phyloP scores from a whole-genome alignment of 2,797 vertebrate species.

The Tamandua tetradactyla region DNA sequence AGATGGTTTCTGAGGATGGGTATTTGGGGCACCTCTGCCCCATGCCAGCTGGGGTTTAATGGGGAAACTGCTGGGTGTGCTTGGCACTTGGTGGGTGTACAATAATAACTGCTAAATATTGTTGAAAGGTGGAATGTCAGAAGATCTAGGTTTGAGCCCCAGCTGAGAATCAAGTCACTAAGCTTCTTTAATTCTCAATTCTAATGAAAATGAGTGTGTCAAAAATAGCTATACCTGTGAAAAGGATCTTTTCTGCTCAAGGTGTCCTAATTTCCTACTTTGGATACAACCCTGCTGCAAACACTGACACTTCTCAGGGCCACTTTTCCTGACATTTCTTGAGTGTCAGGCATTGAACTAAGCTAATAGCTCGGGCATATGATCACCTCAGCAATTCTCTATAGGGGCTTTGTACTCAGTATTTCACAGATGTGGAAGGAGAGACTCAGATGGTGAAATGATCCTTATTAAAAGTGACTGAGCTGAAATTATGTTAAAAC shows the following conservation, averaged over 20 bases:
- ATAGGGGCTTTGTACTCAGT: not conserved
- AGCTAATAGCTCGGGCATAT: not conserved
- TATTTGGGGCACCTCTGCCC: rapidly evolving
- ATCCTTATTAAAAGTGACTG: not conserved
- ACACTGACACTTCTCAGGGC: not conserved
- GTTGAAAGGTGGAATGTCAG: not conserved
- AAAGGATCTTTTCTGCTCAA: not conserved
- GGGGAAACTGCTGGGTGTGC: not conserved
- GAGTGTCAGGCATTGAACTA: not conserved
- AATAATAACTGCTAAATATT: not conserved
- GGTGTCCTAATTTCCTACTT: not conserved
- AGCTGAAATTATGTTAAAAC: no score
- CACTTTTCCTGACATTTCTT: not conserved
- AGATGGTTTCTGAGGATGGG: not conserved
- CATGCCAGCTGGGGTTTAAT: not conserved
- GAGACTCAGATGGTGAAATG: not conserved
- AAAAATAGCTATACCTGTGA: not conserved
- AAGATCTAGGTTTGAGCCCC: not conserved
- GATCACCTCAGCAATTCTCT: not conserved
- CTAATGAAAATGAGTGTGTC: not conserved
- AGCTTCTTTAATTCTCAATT: not conserved
- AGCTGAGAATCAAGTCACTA: not conserved
- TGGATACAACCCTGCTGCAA: not conserved
- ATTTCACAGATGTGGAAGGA: not conserved
- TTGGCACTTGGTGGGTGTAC: not conserved